Evolutionary conservation across 35 echinoderm and acorn worm genomes (phyloP).

Genomic region (Stichopus chloronotus): DNA sequence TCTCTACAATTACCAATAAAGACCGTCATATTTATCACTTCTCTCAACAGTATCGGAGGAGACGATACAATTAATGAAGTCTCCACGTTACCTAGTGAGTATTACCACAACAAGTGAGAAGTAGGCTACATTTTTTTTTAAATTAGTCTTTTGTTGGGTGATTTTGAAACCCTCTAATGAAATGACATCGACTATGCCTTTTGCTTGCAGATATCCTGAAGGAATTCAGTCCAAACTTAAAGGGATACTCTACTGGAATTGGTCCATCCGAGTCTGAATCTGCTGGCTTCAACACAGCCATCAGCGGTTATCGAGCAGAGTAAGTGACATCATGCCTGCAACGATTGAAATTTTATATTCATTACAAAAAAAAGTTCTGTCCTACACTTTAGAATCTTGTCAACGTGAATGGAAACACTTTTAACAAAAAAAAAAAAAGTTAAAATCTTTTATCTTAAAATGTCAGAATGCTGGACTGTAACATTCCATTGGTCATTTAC

Average conservation of each 20-base stretch:
- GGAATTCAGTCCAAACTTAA: slow-evolving; percentile 53
- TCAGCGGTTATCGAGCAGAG: background rate
- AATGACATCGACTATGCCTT: background rate
- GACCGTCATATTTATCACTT: background rate
- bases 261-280: background rate
- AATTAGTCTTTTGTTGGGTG: background rate
- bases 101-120: background rate
- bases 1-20: too few species aligned
- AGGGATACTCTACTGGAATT: slow-evolving; percentile 14
- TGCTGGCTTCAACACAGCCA: slow-evolving; percentile 43
- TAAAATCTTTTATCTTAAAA: too few species aligned
- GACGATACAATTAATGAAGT: slow-evolving; percentile 6
- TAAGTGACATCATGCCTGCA: too few species aligned
- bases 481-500: too few species aligned
- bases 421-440: too few species aligned
- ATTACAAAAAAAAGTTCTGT: too few species aligned
- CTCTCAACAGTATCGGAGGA: background rate
- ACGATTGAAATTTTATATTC: too few species aligned
- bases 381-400: too few species aligned
- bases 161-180: background rate
- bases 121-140: background rate
- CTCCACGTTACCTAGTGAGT: slow-evolving; percentile 1
- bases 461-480: too few species aligned
- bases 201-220: slow-evolving; percentile 51
- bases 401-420: too few species aligned